phyloP scores from a whole-genome alignment of 2,888 invertebrate genomes.

The Macaria notata region DNA sequence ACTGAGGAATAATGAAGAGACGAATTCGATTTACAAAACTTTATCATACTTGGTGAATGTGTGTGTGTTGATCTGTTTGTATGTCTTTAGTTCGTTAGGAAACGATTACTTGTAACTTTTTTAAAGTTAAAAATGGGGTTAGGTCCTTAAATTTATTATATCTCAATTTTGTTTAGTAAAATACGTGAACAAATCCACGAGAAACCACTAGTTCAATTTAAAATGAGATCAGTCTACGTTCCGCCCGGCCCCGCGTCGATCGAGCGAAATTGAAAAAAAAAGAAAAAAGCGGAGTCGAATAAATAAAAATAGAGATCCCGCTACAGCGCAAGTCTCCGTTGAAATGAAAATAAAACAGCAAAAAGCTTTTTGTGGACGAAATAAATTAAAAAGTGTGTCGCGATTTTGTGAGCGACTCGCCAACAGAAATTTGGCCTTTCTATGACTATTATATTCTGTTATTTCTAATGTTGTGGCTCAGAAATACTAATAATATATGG shows the following conservation, averaged over 20 bases:
- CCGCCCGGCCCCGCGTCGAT: conserved; percentile 74
- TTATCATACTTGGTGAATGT: too few relatives aligned
- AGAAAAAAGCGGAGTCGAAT: conserved; percentile 63
- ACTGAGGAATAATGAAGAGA: conserved; percentile 66
- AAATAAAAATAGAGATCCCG: conserved; percentile 82
- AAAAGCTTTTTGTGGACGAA: conserved; percentile 80
- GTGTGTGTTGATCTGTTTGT: too few relatives aligned
- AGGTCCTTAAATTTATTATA: too few relatives aligned
- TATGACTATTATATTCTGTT: conserved; percentile 53
- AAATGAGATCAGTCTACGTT: conserved; percentile 79
- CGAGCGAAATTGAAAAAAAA: conserved; percentile 76
- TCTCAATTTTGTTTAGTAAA: too few relatives aligned
- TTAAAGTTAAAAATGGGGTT: too few relatives aligned
- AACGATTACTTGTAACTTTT: too few relatives aligned
- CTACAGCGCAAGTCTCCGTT: conserved; percentile 81
- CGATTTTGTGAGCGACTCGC: conserved; percentile 68
- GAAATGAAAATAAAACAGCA: conserved; percentile 80
- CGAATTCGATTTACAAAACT: conserved; percentile 45
- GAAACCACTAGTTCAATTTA: conserved; percentile 52
- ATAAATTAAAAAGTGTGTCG: conserved; percentile 81
- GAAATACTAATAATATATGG: conserved; percentile 14
- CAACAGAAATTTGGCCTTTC: conserved; percentile 39
- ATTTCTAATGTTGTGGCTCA: background rate
- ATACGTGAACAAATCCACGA: too few relatives aligned
- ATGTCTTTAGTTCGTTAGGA: too few relatives aligned